phyloP scores from a whole-genome alignment of 1,140 invertebrate genomes.

The Drosophila persimilis region DNA sequence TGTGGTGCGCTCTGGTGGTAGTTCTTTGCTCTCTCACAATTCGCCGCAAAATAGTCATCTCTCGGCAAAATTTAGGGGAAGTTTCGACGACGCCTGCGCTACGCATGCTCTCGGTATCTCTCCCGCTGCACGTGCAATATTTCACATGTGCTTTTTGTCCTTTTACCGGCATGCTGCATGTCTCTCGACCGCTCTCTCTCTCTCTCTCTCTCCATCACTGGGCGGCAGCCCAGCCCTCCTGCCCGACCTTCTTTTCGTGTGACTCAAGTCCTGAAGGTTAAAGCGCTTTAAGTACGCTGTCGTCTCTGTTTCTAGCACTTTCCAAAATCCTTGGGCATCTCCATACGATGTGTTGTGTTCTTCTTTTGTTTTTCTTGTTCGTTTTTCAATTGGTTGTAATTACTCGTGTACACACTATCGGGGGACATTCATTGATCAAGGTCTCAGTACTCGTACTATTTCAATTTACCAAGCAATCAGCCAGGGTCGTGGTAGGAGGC shows the following conservation, averaged over 20 bases:
- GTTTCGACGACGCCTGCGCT: slow-evolving; percentile 30
- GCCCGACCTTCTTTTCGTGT: slow-evolving; percentile 16
- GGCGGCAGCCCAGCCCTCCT: slow-evolving; percentile 1
- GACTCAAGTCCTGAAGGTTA: slow-evolving; percentile 32
- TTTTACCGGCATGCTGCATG: slow-evolving; percentile 25
- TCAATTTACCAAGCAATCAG: slow-evolving; percentile 31
- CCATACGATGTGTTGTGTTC: neutral
- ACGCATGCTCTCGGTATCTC: slow-evolving; percentile 1
- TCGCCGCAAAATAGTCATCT: slow-evolving; percentile 17
- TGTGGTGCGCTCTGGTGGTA: slow-evolving; percentile 4
- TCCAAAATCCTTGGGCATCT: slow-evolving; percentile 1
- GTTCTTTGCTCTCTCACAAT: slow-evolving; percentile 18
- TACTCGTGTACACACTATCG: slow-evolving; percentile 3
- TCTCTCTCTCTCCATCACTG: neutral
- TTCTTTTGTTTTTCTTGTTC: neutral
- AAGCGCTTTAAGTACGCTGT: slow-evolving; percentile 23
- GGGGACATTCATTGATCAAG: slow-evolving; percentile 24
- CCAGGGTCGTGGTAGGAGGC: too few relatives aligned
- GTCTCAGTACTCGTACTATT: slow-evolving; percentile 2
- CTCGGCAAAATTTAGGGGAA: slow-evolving; percentile 21
- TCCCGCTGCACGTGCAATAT: slow-evolving; percentile 45
- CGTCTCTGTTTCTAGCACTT: slow-evolving; percentile 6
- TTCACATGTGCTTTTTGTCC: slow-evolving; percentile 45
- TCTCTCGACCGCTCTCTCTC: neutral
- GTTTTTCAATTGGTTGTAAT: slow-evolving; percentile 10